Base-by-base conservation (phyloP, 2,797 vertebrate genomes). In the Pachyuromys duprasi region DNA sequence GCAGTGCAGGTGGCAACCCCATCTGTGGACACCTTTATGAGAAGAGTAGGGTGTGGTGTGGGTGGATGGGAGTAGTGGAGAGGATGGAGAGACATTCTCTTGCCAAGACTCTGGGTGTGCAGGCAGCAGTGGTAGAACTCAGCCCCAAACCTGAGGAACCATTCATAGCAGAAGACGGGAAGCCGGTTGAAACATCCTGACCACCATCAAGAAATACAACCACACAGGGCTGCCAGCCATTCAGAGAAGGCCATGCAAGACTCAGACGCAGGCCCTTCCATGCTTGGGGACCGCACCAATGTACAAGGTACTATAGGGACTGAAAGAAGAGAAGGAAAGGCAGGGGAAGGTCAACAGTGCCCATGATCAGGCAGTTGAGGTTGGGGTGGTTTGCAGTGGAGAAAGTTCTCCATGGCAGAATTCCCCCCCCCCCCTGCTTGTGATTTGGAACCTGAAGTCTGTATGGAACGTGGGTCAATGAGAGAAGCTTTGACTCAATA, bases 1-100 rank as follows among this genome's bases (percentile, higher is more conserved):
- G 82, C 92, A 96, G 90, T 92, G 82, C 93, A 94, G 87, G 92
- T 60, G 89, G 94, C 63, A 95, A 89, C 86, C 86, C 96, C 31
- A 93, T 94, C 97, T 84, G 83, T 97, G 79, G 94, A 95, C 86
- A 95, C 49, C 39, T 95, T 82, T 88, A 7, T 84, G 81, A 4
- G 96, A 67, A 75, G 74, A 93, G 69, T 57, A 14, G 62, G 94
- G 86, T 79, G 62, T 5, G 9, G 55, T 49, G 86, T 13, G 4
- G 55, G 70, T 91, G 55, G 42, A 60, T 14, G 49, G 53, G 76
- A 67, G 70, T 57, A 1, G 28, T 22, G 18, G 82, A 87, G 65
- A 95, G 62, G 76, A 81, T 70, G 70, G 8, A 49, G 31, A 33
- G 60, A 60, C 36, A 72, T 83, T 86, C 95, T 42, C 62, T 55